Evolutionary conservation across 2,888 invertebrate genomes (phyloP).

Genomic region (Drosophila nr. perissopoda): DNA sequence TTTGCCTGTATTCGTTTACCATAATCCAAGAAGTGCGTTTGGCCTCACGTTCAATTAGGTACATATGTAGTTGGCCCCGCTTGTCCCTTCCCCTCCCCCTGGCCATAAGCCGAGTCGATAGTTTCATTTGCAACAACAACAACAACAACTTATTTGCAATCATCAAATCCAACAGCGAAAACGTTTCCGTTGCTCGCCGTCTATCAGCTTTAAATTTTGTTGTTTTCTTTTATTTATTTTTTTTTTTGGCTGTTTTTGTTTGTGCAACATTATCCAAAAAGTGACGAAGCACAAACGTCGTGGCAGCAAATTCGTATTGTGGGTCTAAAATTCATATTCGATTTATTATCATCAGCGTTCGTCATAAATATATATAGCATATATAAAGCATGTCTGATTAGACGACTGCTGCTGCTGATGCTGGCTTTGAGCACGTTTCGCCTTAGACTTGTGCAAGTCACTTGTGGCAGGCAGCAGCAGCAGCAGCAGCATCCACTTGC

Average conservation of each 20-base stretch:
- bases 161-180: not conserved
- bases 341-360: slow-evolving; percentile 19
- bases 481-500: not conserved
- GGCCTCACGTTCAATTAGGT: slow-evolving; percentile 63
- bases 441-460: not conserved
- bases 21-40: slow-evolving; percentile 43
- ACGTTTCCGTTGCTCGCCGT: not conserved
- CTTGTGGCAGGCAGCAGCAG: slow-evolving; percentile 1
- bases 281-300: slow-evolving; percentile 33
- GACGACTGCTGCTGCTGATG: not conserved
- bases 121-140: slow-evolving; percentile 12
- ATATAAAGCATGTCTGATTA: slow-evolving; percentile 8
- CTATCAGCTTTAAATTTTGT: slow-evolving; percentile 26
- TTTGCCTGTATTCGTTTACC: slow-evolving; percentile 18
- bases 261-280: slow-evolving; percentile 31
- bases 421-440: slow-evolving; percentile 28
- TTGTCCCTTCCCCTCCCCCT: not conserved
- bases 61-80: slow-evolving; percentile 9
- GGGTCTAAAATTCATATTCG: slow-evolving; percentile 7
- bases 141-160: slow-evolving; percentile 12
- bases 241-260: slow-evolving; percentile 16
- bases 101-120: slow-evolving; percentile 14
- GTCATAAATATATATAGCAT: slow-evolving; percentile 7
- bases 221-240: not conserved
- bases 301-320: slow-evolving; percentile 12